A percentile compares a stretch with the other conserved stretches of the same genome.
These are phyloP conservation scores for Metacarcinus magister DNA, from an alignment of 2,888 invertebrate species.

Conservation along the genomic window DNA sequence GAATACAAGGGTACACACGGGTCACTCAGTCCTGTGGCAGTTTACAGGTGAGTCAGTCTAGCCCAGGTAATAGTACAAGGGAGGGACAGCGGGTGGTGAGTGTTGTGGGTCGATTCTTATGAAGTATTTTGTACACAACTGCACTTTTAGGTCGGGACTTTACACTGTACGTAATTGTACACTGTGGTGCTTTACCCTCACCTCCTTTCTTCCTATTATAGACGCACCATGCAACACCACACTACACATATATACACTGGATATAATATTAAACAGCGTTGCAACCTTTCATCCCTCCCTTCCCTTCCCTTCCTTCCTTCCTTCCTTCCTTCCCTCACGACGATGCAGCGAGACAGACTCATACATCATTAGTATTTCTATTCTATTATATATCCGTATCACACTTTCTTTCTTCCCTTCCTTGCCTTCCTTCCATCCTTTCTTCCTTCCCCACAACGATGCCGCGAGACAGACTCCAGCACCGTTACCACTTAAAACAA, in stretches of 20 bases:
- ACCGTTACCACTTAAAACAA: no score
- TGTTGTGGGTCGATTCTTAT: neutral
- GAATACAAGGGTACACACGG: neutral
- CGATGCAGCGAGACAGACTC: no score
- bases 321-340: no score
- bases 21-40: neutral
- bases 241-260: neutral
- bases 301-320: neutral
- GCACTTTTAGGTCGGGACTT: neutral
- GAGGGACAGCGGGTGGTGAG: neutral
- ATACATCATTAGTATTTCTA: no score
- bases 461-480: no score
- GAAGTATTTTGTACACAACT: conserved; percentile 26
- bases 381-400: no score
- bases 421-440: neutral
- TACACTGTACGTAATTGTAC: neutral
- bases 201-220: neutral
- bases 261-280: neutral
- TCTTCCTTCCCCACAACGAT: no score
- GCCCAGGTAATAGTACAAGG: neutral
- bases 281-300: neutral
- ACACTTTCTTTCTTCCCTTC: neutral
- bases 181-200: neutral
- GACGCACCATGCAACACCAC: neutral
- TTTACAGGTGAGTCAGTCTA: neutral